These are phyloP conservation scores for Callinectes sapidus DNA, from an alignment of 2,888 invertebrate genomes.

Conservation along the genomic window DNA sequence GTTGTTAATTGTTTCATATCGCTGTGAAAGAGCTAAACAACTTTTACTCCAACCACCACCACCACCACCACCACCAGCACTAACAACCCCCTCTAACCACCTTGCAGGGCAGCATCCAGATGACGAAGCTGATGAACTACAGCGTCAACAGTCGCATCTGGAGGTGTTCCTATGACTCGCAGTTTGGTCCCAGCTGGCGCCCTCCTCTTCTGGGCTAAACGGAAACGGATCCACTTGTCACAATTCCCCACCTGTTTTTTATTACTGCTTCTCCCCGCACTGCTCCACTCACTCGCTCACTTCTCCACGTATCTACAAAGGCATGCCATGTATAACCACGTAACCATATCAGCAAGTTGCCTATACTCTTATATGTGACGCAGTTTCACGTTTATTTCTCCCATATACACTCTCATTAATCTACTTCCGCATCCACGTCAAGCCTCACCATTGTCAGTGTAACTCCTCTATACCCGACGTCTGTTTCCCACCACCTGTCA, in stretches of 20 bases:
- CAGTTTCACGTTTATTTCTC: background rate
- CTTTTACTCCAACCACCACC: background rate
- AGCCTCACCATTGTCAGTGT: background rate
- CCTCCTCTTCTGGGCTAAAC: conserved; percentile 71
- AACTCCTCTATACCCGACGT: background rate
- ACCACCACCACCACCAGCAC: background rate
- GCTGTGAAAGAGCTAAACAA: too few species aligned
- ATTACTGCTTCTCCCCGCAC: background rate
- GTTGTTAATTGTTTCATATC: too few species aligned
- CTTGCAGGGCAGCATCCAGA: conserved; percentile 70
- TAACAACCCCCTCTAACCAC: background rate
- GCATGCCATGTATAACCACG: background rate
- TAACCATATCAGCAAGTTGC: background rate
- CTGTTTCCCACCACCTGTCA: background rate
- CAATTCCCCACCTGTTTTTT: background rate
- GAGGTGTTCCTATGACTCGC: conserved; percentile 66
- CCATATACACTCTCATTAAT: background rate
- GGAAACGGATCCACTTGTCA: background rate
- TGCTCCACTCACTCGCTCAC: background rate
- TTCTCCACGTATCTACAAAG: background rate
- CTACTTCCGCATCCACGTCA: background rate
- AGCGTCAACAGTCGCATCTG: conserved; percentile 63
- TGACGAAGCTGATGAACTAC: conserved; percentile 70
- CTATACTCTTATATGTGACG: background rate
- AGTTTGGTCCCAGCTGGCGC: conserved; percentile 70